Conservation (phyloP, 2,888 invertebrate genomes). For the Parnassius mnemosyne region DNA sequence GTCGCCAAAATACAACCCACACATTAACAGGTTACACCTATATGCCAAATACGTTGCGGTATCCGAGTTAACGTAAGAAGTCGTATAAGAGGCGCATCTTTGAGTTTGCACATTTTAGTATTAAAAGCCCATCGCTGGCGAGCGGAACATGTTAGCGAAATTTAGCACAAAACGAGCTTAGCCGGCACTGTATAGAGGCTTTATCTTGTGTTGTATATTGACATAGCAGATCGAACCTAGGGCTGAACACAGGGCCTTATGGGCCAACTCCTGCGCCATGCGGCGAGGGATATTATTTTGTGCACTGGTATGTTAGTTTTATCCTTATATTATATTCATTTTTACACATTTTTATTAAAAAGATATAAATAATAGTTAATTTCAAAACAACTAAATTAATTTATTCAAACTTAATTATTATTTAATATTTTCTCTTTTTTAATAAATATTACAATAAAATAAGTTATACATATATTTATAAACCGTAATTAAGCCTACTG, state of each 20-base stretch:
- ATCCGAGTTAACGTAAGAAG: slow-evolving; percentile 75
- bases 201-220: slow-evolving; percentile 48
- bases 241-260: slow-evolving; percentile 47
- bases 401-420: no score
- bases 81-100: slow-evolving; percentile 80
- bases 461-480: no score
- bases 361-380: no score
- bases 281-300: slow-evolving; percentile 64
- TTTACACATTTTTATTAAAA: no score
- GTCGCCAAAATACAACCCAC: slow-evolving; percentile 63
- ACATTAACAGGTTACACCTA: slow-evolving; percentile 50
- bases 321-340: neutral
- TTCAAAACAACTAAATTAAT: no score
- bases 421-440: no score
- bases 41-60: slow-evolving; percentile 78
- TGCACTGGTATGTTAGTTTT: slow-evolving; percentile 62
- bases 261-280: slow-evolving; percentile 70
- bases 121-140: slow-evolving; percentile 69
- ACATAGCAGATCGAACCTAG: slow-evolving; percentile 41
- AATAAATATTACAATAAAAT: no score
- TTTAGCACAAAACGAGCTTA: slow-evolving; percentile 55
- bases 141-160: slow-evolving; percentile 72
- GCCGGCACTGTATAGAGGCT: slow-evolving; percentile 46
- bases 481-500: no score
- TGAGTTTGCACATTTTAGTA: slow-evolving; percentile 78